A percentile compares a stretch with the other conserved stretches of the same genome.
phyloP scores from a whole-genome alignment of 1,140 invertebrate species.

The Eufriesea mexicana region DNA sequence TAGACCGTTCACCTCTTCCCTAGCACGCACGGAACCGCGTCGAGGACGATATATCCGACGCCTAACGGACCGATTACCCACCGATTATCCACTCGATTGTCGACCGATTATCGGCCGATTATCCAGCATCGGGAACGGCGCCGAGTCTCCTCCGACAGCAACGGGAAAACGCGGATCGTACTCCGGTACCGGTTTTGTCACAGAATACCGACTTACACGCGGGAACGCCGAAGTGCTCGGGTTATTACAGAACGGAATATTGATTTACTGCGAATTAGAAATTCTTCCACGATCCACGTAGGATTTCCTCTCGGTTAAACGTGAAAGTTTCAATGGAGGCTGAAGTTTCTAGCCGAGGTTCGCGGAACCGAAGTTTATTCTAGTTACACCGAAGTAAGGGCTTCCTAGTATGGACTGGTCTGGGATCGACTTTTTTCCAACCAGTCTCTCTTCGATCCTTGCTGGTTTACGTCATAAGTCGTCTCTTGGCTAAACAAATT shows the following conservation, averaged over 20 bases:
- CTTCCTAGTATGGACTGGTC: background rate
- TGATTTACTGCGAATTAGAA: background rate
- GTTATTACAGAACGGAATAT: background rate
- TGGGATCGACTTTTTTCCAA: background rate
- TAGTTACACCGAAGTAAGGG: background rate
- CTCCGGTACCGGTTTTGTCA: background rate
- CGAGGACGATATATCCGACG: background rate
- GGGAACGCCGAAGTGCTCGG: background rate
- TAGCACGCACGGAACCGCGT: background rate
- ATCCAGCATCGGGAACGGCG: no score
- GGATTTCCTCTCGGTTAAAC: background rate
- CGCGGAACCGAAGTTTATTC: background rate
- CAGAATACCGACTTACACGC: background rate
- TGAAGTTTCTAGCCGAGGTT: background rate
- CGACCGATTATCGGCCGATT: no score
- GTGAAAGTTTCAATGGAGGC: conserved; percentile 9
- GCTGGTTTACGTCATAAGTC: background rate
- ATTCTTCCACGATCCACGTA: background rate
- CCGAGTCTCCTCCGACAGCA: no score
- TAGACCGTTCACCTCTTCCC: conserved; percentile 54
- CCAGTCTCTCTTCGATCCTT: background rate
- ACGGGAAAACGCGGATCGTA: background rate
- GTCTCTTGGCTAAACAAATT: no score
- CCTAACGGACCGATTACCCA: background rate
- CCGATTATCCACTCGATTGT: background rate